Conservation (phyloP, 2,797 vertebrate species). For the Spinibarbus caldwelli region DNA sequence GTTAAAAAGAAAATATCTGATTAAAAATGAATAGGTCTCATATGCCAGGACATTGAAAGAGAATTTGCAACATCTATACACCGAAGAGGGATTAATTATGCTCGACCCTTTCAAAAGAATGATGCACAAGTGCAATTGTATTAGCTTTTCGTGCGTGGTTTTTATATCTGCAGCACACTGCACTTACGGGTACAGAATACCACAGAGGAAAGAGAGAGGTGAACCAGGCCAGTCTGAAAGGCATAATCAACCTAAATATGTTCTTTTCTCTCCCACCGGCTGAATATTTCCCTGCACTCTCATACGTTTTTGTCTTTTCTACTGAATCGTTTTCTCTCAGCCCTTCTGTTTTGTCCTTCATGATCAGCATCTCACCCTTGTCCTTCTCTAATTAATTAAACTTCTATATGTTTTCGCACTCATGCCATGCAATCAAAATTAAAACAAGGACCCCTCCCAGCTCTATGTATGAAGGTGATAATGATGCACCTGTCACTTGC, state of each 20-base stretch:
- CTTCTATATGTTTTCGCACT: slow-evolving; percentile 9
- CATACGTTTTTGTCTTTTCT: background rate
- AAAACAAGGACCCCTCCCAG: slow-evolving; percentile 27
- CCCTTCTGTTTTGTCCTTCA: background rate
- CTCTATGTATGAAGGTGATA: slow-evolving; percentile 31
- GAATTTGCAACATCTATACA: slow-evolving; percentile 58
- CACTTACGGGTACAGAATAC: background rate
- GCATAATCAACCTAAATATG: slow-evolving; percentile 24
- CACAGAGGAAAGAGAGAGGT: background rate
- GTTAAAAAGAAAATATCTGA: slow-evolving; percentile 41
- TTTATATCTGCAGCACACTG: background rate
- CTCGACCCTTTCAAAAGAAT: slow-evolving; percentile 36
- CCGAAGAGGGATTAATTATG: slow-evolving; percentile 62
- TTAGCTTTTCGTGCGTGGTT: slow-evolving; percentile 65
- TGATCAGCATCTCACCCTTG: background rate
- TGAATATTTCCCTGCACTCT: slow-evolving; percentile 1
- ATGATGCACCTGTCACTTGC: slow-evolving; percentile 29
- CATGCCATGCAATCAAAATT: slow-evolving; percentile 24
- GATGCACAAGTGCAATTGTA: slow-evolving; percentile 65
- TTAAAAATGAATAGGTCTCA: slow-evolving; percentile 65
- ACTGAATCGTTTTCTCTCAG: background rate
- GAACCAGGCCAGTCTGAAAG: background rate
- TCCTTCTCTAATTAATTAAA: background rate
- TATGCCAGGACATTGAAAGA: slow-evolving; percentile 63
- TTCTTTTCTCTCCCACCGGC: background rate